phyloP scores from a whole-genome alignment of 2,888 invertebrate species.

The Heliconius ismenius region DNA sequence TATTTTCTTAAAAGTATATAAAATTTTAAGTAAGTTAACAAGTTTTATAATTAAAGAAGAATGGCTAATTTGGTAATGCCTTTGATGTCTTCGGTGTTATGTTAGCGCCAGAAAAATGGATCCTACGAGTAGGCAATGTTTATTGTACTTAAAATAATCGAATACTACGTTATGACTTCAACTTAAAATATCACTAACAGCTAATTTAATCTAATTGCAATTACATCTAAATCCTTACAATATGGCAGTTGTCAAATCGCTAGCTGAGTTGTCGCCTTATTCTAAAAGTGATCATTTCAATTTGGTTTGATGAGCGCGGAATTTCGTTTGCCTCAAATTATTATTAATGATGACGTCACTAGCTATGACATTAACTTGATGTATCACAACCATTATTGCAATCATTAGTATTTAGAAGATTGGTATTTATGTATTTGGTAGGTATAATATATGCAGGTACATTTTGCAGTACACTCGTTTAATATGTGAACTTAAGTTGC shows the following conservation, averaged over 20 bases:
- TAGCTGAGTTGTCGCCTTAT: conserved; percentile 74
- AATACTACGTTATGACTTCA: conserved; percentile 81
- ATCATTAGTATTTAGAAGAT: conserved; percentile 55
- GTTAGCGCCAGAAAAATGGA: conserved; percentile 31
- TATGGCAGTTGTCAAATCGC: conserved; percentile 81
- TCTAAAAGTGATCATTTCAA: conserved; percentile 53
- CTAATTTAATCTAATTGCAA: conserved; percentile 60
- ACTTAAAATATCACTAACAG: conserved; percentile 65
- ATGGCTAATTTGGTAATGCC: conserved; percentile 30
- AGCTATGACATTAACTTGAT: conserved; percentile 70
- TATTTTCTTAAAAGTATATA: conserved; percentile 14
- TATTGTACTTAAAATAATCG: conserved; percentile 73
- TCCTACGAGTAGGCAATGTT: conserved; percentile 39
- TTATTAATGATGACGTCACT: conserved; percentile 49
- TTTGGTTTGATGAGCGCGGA: conserved; percentile 66
- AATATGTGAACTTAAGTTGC: conserved; percentile 44
- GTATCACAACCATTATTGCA: conserved; percentile 79
- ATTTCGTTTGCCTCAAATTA: conserved; percentile 57
- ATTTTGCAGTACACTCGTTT: conserved; percentile 50
- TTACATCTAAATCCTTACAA: conserved; percentile 75
- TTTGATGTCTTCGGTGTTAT: conserved; percentile 20
- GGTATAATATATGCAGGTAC: conserved; percentile 72
- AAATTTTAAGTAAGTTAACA: conserved; percentile 17
- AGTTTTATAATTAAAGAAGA: conserved; percentile 16
- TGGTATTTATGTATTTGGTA: conserved; percentile 65